Base-by-base conservation (phyloP, 2,797 vertebrate species). In the Pelochelys cantorii region DNA sequence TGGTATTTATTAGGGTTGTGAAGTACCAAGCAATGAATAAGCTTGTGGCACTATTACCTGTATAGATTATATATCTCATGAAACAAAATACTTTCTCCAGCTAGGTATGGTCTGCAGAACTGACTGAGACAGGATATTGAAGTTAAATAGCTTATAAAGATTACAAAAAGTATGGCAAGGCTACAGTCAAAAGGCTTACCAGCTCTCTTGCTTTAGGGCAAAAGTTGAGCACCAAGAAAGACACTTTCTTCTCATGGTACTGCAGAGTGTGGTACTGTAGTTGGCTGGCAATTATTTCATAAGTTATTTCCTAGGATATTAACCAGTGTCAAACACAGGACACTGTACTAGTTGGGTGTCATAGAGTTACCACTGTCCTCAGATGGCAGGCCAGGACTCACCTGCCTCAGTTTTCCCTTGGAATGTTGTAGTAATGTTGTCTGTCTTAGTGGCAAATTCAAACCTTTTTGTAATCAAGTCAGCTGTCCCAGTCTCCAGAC, bases 111-210 rank as follows among this genome's bases (percentile, higher is more conserved):
- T 79, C 86, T 42, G 75, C 74, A 80, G 86, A 52, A 31, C 0
- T 0, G 37, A 7, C 83, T 74, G 71, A 23, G 3, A 0, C 0
- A 2, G 77, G 62, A 4, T 0, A 0, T 0, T 2, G 75, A 0
- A 74, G 42, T 5, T 9, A n/a, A 34, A 15, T 34, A 20, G 31
- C 77, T 82, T 15, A 34, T 74, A 77, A 59, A 88, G 86, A 31
- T 34, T 81, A 55, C 84, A 59, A 12, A 68, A 34, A 34, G 11
- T 20, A 34, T 18, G 11, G 37, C 20, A 4, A 1, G 90, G 82
- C 5, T n/a, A 75, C 22, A 25, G 86, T 48, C 48, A 29, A 27
- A 29, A 7, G 22, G 14, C 13, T 77, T 77, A 48, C 74, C 25
- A 77, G 25, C 74, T 77, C 74, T 52, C 42, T 27, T 77, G 74